phyloP scores from a whole-genome alignment of 1,140 invertebrate species.

The Drosophila littoralis region DNA sequence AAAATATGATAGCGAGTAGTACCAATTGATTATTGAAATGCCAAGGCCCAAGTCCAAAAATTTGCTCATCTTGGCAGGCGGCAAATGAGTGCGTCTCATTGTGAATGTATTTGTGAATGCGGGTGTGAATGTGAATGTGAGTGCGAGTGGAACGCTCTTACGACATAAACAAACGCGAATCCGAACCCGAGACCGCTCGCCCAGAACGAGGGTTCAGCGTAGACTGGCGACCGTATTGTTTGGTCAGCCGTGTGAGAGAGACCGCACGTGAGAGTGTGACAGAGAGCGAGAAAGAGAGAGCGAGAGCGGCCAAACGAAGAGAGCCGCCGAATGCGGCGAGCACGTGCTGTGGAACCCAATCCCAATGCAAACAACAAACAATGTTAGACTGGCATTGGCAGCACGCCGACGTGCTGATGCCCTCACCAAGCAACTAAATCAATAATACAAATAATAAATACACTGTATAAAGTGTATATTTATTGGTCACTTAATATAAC shows the following conservation, averaged over 20 bases:
- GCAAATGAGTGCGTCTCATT: background rate
- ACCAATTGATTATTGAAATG: slow-evolving; percentile 45
- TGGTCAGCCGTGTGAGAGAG: slow-evolving; percentile 30
- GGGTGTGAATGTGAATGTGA: background rate
- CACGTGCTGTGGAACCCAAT: slow-evolving; percentile 37
- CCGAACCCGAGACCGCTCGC: slow-evolving; percentile 50
- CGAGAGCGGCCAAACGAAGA: background rate
- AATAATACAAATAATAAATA: background rate
- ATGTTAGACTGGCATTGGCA: background rate
- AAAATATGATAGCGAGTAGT: slow-evolving; percentile 44
- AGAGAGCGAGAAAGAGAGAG: slow-evolving; percentile 3
- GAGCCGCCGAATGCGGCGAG: slow-evolving; percentile 1
- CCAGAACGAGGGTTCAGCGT: slow-evolving; percentile 52
- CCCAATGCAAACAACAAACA: slow-evolving; percentile 7
- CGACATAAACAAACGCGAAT: slow-evolving; percentile 24
- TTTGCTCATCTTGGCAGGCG: slow-evolving; percentile 35
- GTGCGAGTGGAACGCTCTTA: slow-evolving; percentile 25
- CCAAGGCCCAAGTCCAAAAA: slow-evolving; percentile 47
- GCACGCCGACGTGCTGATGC: background rate
- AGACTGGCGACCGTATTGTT: slow-evolving; percentile 39
- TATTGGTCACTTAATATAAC: too few species aligned
- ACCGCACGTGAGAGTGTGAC: slow-evolving; percentile 6
- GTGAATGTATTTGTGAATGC: background rate
- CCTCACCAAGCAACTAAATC: background rate
- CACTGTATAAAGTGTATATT: background rate